phyloP scores from a whole-genome alignment of 2,888 invertebrate species.

The Phlogophora meticulosa region DNA sequence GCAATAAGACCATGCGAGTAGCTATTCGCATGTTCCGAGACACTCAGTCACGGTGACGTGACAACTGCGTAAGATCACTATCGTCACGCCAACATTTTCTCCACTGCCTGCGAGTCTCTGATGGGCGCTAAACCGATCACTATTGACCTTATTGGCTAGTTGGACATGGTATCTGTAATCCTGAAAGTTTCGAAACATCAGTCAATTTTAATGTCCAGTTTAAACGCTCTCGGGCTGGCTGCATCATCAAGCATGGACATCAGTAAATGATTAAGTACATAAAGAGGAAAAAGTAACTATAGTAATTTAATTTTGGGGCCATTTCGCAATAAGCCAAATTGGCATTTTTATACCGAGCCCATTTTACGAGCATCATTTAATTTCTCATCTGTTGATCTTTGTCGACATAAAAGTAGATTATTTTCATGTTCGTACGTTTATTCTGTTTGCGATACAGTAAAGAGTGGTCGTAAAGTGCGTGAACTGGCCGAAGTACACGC shows the following conservation, averaged over 20 bases:
- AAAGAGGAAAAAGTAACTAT: slow-evolving; percentile 4
- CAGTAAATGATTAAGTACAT: slow-evolving; percentile 26
- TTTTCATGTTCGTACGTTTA: slow-evolving; percentile 54
- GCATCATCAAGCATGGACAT: slow-evolving; percentile 1
- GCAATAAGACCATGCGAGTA: neutral
- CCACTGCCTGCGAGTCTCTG: neutral
- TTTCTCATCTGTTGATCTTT: slow-evolving; percentile 59
- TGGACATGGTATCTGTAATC: too few relatives aligned
- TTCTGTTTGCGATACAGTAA: slow-evolving; percentile 59
- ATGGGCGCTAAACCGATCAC: neutral
- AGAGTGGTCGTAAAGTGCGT: slow-evolving; percentile 53
- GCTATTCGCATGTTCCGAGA: slow-evolving; percentile 28
- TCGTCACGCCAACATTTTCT: slow-evolving; percentile 21
- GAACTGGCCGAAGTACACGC: slow-evolving; percentile 37
- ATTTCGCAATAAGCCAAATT: slow-evolving; percentile 13
- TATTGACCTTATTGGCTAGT: neutral
- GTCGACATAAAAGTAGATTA: slow-evolving; percentile 56
- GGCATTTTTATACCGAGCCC: slow-evolving; percentile 34
- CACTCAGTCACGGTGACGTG: slow-evolving; percentile 28
- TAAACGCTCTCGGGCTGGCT: neutral
- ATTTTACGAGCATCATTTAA: slow-evolving; percentile 51
- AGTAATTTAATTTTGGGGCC: slow-evolving; percentile 32
- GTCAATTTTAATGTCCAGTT: slow-evolving; percentile 9
- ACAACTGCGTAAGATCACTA: slow-evolving; percentile 28
- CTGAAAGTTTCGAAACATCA: neutral